phyloP scores from a whole-genome alignment of 2,888 invertebrate species.

The Lithophane semibrunnea region DNA sequence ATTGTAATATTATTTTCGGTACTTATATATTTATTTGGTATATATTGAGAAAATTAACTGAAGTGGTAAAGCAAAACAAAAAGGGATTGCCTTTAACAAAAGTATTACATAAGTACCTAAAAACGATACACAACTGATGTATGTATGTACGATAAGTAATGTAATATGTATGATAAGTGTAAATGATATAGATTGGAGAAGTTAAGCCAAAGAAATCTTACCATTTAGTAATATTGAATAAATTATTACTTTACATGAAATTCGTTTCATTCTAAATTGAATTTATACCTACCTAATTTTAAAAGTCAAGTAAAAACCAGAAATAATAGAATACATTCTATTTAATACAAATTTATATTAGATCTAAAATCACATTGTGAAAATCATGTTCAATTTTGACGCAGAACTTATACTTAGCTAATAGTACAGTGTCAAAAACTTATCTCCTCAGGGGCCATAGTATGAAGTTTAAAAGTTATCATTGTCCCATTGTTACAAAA shows the following conservation, averaged over 20 bases:
- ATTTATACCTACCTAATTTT: not conserved
- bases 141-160: not conserved
- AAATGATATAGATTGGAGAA: constrained; percentile 63
- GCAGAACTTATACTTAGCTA: not conserved
- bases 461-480: not conserved
- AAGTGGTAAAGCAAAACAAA: not conserved
- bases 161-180: constrained; percentile 28
- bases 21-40: too few relatives aligned
- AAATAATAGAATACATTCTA: constrained; percentile 26
- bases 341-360: constrained; percentile 49
- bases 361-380: constrained; percentile 45
- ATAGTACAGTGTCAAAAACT: not conserved
- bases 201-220: constrained; percentile 77
- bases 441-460: not conserved
- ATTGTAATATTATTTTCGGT: constrained; percentile 13
- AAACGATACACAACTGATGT: not conserved
- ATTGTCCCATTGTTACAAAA: not conserved
- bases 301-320: constrained; percentile 19
- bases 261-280: not conserved
- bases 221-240: constrained; percentile 65
- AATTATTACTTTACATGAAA: constrained; percentile 46
- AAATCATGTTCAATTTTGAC: constrained; percentile 5
- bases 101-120: not conserved
- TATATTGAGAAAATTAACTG: not conserved
- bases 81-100: too few relatives aligned